Percentiles rank a stretch among this genome's conserved stretches.
phyloP scores from a whole-genome alignment of 2,888 invertebrate genomes.

The Laothoe populi region DNA sequence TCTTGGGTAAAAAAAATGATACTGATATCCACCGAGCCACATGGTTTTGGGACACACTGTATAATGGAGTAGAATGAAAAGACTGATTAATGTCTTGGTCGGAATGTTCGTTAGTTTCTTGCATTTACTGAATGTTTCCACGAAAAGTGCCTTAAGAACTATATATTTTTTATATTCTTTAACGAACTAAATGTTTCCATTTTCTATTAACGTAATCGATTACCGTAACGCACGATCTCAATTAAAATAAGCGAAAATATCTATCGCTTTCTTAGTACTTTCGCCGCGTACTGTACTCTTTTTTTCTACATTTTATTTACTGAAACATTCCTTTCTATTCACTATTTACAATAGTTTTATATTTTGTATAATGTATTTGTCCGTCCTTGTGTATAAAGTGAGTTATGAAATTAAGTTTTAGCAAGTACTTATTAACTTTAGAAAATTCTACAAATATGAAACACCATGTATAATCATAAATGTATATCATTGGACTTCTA shows the following conservation, averaged over 20 bases:
- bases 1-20: no score
- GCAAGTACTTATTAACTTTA: conserved; percentile 18
- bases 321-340: conserved; percentile 11
- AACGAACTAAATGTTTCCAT: conserved; percentile 25
- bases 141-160: conserved; percentile 48
- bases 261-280: conserved; percentile 23
- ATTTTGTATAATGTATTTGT: conserved; percentile 26
- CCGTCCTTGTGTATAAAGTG: conserved; percentile 32
- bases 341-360: conserved; percentile 22
- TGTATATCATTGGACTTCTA: conserved; percentile 4
- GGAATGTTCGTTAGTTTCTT: conserved; percentile 42
- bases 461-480: conserved; percentile 12
- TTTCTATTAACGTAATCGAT: conserved; percentile 13
- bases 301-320: conserved; percentile 10
- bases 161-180: conserved; percentile 40
- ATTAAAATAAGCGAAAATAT: conserved; percentile 27
- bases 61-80: conserved; percentile 53
- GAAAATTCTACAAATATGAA: conserved; percentile 6
- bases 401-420: conserved; percentile 17
- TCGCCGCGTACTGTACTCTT: conserved; percentile 8
- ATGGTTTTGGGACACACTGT: conserved; percentile 16
- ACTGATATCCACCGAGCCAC: neutral
- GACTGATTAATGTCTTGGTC: conserved; percentile 65
- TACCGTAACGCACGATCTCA: conserved; percentile 37
- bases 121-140: conserved; percentile 34